A percentile compares a stretch with the other conserved stretches of the same genome.
Conservation (phyloP, 2,888 invertebrate species). For the Unio delphinus region DNA sequence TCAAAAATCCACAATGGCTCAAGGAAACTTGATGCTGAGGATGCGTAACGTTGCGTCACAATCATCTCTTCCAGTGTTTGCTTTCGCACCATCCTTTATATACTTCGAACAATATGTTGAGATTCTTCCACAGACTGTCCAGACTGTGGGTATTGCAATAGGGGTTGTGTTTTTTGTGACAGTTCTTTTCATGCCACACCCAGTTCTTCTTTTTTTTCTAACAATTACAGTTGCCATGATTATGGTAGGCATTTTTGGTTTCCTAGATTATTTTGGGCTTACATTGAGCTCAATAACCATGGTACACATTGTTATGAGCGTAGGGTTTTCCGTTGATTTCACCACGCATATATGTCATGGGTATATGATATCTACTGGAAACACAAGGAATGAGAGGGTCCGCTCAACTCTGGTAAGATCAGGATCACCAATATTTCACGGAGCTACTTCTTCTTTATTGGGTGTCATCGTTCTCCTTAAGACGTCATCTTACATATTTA, state of each 20-base stretch:
- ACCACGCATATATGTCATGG: slow-evolving; percentile 55
- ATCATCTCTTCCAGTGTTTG: slow-evolving; percentile 39
- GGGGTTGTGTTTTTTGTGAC: slow-evolving; percentile 55
- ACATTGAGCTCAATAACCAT: slow-evolving; percentile 59
- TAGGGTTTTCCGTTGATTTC: slow-evolving; percentile 61
- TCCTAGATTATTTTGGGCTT: slow-evolving; percentile 36
- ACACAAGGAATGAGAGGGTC: slow-evolving; percentile 21
- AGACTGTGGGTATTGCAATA: slow-evolving; percentile 54
- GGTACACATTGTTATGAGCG: slow-evolving; percentile 59
- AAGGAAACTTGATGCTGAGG: slow-evolving; percentile 51
- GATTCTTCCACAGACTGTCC: slow-evolving; percentile 53
- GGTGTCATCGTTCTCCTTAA: slow-evolving; percentile 43
- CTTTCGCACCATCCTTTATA: slow-evolving; percentile 49
- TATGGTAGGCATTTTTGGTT: slow-evolving; percentile 58
- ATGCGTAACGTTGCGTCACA: slow-evolving; percentile 43
- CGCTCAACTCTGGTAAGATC: slow-evolving; percentile 28
- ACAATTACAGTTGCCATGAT: slow-evolving; percentile 52
- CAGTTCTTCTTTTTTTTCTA: slow-evolving; percentile 41
- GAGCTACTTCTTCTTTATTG: slow-evolving; percentile 48
- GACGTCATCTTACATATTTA: slow-evolving; percentile 49
- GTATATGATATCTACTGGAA: slow-evolving; percentile 30
- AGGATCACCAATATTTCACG: slow-evolving; percentile 51
- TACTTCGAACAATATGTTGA: slow-evolving; percentile 59
- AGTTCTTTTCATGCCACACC: slow-evolving; percentile 58
- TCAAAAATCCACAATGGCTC: slow-evolving; percentile 81